Percentiles rank a stretch among this genome's conserved stretches.
phyloP scores from a whole-genome alignment of 2,113 vertebrate species.

The Macaca nemestrina region DNA sequence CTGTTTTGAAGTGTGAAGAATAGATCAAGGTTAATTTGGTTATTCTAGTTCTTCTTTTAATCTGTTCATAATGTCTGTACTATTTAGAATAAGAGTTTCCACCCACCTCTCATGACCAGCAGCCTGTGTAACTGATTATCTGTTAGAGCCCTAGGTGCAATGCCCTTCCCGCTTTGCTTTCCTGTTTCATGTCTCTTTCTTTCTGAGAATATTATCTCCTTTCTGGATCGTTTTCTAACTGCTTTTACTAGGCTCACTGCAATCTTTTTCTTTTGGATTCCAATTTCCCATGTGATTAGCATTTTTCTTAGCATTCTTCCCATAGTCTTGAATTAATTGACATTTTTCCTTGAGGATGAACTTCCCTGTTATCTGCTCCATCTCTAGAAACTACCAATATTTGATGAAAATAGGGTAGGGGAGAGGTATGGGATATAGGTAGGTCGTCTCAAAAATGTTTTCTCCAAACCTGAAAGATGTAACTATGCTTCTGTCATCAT shows the following conservation, averaged over 20 bases:
- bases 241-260: neutral
- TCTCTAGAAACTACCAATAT: neutral
- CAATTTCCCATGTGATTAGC: neutral
- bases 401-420: neutral
- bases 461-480: neutral
- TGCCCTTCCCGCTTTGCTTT: neutral
- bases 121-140: neutral
- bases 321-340: neutral
- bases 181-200: neutral
- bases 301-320: constrained; percentile 21
- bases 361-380: neutral
- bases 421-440: neutral
- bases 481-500: neutral
- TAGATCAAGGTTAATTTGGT: constrained; percentile 10
- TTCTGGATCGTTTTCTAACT: neutral
- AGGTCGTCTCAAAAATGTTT: neutral
- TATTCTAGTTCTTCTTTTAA: neutral
- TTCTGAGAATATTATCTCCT: neutral
- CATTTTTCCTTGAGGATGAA: neutral
- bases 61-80: neutral
- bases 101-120: neutral
- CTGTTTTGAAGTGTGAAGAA: constrained; percentile 35
- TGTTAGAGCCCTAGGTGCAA: neutral
- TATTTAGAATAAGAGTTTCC: neutral
- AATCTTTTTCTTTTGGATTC: constrained; percentile 1